Base-by-base conservation (phyloP, 2,113 vertebrate species). In the Phyllostomus hastatus region DNA sequence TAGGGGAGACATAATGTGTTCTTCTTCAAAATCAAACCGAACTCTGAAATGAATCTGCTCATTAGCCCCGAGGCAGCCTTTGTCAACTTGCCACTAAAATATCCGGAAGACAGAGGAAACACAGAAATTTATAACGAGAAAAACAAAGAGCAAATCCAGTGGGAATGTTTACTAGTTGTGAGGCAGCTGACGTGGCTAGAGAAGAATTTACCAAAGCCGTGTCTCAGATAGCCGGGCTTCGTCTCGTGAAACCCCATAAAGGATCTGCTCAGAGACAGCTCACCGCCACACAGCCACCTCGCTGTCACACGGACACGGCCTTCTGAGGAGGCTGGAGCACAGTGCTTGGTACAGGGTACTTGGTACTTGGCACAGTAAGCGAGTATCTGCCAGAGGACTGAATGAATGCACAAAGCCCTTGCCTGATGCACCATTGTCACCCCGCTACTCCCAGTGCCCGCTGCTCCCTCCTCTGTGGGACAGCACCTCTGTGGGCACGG, bases 21-120 rank as follows among this genome's bases (percentile, higher is more conserved):
- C n/a, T 64, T 93, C 52, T 20, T 75, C 35, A 93, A 88, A 95
- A 78, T 16, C 87, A 76, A 80, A 66, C 31, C 38, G 10, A 95
- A 64, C 59, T 90, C 35, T 52, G 52, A 86, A 67, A 33, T 22
- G 10, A 7, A 67, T 67, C 46, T 78, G 17, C 4, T 24, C 69
- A n/a, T 33, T 50, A 88, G 20, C 16, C 48, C 46, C n/a, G 15
- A 48, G 26, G 57, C n/a, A 94, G 75, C 69, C 64, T 59, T 22
- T 79, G 26, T 82, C 57, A 73, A 33, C 81, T 88, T 87, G 10
- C 61, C 15, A 67, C 17, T 84, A 83, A 94, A 92, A 90, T 69
- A 83, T 22, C 6, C 38, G 50, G 46, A 87, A 73, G 26, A 80
- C 43, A 79, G 17, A 83, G 2, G 28, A 52, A 94, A 94, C 43